Evolutionary conservation across 2,888 invertebrate genomes (phyloP).

Genomic region (Choristoneura rosaceana): DNA sequence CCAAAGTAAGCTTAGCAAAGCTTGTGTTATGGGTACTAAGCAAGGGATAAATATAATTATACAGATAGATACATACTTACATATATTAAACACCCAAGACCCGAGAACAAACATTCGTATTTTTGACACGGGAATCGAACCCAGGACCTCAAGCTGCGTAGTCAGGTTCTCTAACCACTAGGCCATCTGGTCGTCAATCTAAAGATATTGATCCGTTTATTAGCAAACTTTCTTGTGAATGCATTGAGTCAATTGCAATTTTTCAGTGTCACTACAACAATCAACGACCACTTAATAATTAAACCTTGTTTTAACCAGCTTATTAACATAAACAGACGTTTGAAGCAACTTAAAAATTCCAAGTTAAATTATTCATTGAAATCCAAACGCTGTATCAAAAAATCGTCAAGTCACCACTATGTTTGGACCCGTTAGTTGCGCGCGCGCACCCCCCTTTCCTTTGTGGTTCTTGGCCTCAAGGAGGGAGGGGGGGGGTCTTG

Average conservation of each 20-base stretch:
- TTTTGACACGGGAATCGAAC: too few species aligned
- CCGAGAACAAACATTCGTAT: too few species aligned
- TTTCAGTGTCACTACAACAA: not conserved
- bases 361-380: slow-evolving; percentile 38
- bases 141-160: too few species aligned
- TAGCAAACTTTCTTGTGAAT: too few species aligned
- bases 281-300: not conserved
- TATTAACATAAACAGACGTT: not conserved
- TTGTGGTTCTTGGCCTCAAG: slow-evolving; percentile 18
- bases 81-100: too few species aligned
- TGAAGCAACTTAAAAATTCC: slow-evolving; percentile 18
- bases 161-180: too few species aligned
- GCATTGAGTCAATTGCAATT: not conserved
- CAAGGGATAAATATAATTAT: too few species aligned
- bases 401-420: slow-evolving; percentile 18
- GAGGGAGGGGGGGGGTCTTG: slow-evolving; percentile 38
- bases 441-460: not conserved
- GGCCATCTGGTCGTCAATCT: too few species aligned
- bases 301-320: not conserved
- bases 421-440: not conserved
- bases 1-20: too few species aligned
- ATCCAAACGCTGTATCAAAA: slow-evolving; percentile 39
- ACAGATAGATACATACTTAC: too few species aligned
- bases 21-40: too few species aligned
- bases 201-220: too few species aligned